Percentiles rank a stretch among this genome's conserved stretches.
Evolutionary conservation across 1,140 invertebrate genomes (phyloP).

Genomic region (Teleopsis dalmanni): DNA sequence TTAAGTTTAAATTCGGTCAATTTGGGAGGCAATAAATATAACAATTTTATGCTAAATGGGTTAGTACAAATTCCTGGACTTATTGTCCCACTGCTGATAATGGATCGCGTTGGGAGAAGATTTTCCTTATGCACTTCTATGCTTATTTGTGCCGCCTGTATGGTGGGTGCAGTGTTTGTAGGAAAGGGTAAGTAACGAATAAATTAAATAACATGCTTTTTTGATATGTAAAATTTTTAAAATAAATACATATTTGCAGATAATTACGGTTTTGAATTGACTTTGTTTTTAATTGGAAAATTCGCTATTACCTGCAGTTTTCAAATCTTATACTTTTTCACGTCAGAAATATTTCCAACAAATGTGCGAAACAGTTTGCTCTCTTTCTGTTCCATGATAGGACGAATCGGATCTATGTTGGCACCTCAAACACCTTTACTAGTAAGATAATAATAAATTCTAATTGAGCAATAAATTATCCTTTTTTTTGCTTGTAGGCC

Average conservation of each 20-base stretch:
- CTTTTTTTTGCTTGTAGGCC: slow-evolving; percentile 16
- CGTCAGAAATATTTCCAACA: slow-evolving; percentile 64
- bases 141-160: slow-evolving; percentile 51
- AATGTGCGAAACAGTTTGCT: slow-evolving; percentile 55
- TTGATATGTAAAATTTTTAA: not conserved
- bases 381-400: slow-evolving; percentile 59
- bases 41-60: slow-evolving; percentile 63
- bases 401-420: slow-evolving; percentile 58
- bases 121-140: slow-evolving; percentile 53
- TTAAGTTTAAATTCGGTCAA: slow-evolving; percentile 72
- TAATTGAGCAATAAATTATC: not conserved
- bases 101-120: slow-evolving; percentile 59
- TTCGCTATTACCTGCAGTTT: slow-evolving; percentile 63
- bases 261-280: slow-evolving; percentile 43
- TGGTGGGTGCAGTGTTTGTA: slow-evolving; percentile 26
- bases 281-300: slow-evolving; percentile 65
- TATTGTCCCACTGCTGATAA: slow-evolving; percentile 54
- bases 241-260: slow-evolving; percentile 19
- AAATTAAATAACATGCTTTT: not conserved
- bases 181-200: slow-evolving; percentile 27
- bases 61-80: slow-evolving; percentile 67
- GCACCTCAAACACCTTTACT: slow-evolving; percentile 56
- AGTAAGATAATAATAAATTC: slow-evolving; percentile 24
- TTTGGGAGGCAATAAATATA: slow-evolving; percentile 62
- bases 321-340: slow-evolving; percentile 61